Evolutionary conservation across 2,888 invertebrate species (phyloP), one percentile per base, ranked within the genome.

Genomic region (Agrochola macilenta): DNA sequence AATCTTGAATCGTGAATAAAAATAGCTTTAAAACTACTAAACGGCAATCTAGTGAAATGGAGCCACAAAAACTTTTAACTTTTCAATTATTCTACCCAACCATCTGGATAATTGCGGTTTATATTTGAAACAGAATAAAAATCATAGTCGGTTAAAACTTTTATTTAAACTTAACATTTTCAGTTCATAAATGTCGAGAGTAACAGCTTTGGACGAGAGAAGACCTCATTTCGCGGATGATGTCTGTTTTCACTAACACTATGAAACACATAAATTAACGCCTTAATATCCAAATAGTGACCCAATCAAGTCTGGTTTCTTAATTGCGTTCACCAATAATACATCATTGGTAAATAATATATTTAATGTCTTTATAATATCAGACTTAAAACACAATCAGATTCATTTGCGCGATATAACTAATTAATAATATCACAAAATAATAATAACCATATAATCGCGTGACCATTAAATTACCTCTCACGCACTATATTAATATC

Each of bases 51-150:
- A 49, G 26, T 46, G 60, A 75, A 86, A 83, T 71, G 57, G n/a
- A 65, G 61, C 75, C 64, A 66, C 74, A 68, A 74, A 78, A 77
- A 75, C 76, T 83, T 66, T 77, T 39, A 86, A 79, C 69, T 77
- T 86, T 85, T 77, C 79, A 86, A 85, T 86, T 83, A 79, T 49
- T 20, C 30, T 46, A 70, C 12, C 57, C 75, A 83, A 64, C 60
- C 58, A 78, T 69, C 73, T 69, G 54, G n/a, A 71, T 65, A n/a
- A 86, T 75, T 54, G 39, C 17, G 23, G 64, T 79, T 83, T 82
- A 66, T 76, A 68, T 82, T 82, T 78, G n/a, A 76, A 82, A 65
- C 60, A 60, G 69, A 74, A 49, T 69, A 70, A 68, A 69, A 71
- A 30, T 76, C 63, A 69, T 76, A 52, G 52, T 68, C 9, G 14